phyloP scores from a whole-genome alignment of 2,888 invertebrate genomes.

The Cyclophora punctaria region DNA sequence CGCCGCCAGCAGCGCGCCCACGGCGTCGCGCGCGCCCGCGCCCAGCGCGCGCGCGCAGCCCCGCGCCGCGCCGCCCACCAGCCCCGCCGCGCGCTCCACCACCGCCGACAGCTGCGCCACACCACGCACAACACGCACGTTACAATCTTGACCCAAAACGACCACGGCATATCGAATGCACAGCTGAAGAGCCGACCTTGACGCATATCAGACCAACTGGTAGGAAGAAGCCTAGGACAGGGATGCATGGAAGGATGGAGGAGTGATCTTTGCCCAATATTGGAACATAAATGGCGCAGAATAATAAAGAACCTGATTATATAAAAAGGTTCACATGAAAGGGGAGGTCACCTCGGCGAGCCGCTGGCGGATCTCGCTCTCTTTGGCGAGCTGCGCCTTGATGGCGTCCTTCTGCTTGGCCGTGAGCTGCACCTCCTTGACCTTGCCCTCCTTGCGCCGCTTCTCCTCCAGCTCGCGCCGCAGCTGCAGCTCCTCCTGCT shows the following conservation, averaged over 20 bases:
- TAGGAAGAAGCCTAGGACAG: too few relatives aligned
- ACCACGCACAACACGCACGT: background rate
- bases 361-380: conserved; percentile 82
- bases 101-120: conserved; percentile 38
- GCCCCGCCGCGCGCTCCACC: conserved; percentile 38
- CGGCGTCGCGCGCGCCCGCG: conserved; percentile 34
- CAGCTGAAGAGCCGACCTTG: too few relatives aligned
- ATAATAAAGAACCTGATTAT: background rate
- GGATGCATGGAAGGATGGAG: too few relatives aligned
- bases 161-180: too few relatives aligned
- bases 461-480: conserved; percentile 95
- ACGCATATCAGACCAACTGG: too few relatives aligned
- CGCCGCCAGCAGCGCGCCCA: conserved; percentile 72
- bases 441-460: conserved; percentile 84
- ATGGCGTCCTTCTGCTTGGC: conserved; percentile 95
- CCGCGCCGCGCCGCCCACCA: conserved; percentile 71
- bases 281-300: background rate
- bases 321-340: too few relatives aligned
- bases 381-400: conserved; percentile 89
- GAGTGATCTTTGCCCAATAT: too few relatives aligned
- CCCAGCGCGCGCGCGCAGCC: conserved; percentile 59
- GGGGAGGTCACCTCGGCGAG: conserved; percentile 71
- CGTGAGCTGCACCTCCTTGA: conserved; percentile 75
- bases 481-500: conserved; percentile 94
- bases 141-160: background rate